Evolutionary conservation across 2,888 invertebrate genomes (phyloP).

Genomic region (Siphlonurus alternatus): DNA sequence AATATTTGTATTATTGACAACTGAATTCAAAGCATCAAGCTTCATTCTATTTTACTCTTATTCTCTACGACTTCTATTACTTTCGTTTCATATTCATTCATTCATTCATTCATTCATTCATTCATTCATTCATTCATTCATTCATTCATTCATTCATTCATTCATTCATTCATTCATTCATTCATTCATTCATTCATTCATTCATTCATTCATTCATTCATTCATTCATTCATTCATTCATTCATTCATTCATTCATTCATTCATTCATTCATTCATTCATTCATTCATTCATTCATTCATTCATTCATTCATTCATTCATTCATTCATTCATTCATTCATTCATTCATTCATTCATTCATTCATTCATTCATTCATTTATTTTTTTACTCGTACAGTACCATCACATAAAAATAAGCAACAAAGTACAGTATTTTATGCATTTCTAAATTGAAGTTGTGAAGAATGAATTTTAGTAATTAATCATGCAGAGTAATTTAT

Average conservation of each 20-base stretch:
- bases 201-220: not conserved
- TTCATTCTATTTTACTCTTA: too few relatives aligned
- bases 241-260: not conserved
- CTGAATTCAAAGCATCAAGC: too few relatives aligned
- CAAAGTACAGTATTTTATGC: too few relatives aligned
- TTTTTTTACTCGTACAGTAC: not conserved
- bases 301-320: not conserved
- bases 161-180: not conserved
- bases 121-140: not conserved
- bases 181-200: not conserved
- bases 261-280: not conserved
- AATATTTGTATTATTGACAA: too few relatives aligned
- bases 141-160: not conserved
- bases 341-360: not conserved
- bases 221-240: not conserved
- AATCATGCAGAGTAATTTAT: too few relatives aligned
- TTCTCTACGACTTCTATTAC: too few relatives aligned
- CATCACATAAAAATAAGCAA: not conserved
- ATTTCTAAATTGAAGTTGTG: too few relatives aligned
- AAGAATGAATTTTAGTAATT: too few relatives aligned
- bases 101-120: not conserved
- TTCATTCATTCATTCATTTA: not conserved
- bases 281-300: not conserved
- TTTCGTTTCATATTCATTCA: not conserved
- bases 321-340: not conserved